Evolutionary conservation across 2,888 invertebrate species (phyloP), one percentile per base, ranked within the genome.

Genomic region (Kuschelorhynchus macadamiae): DNA sequence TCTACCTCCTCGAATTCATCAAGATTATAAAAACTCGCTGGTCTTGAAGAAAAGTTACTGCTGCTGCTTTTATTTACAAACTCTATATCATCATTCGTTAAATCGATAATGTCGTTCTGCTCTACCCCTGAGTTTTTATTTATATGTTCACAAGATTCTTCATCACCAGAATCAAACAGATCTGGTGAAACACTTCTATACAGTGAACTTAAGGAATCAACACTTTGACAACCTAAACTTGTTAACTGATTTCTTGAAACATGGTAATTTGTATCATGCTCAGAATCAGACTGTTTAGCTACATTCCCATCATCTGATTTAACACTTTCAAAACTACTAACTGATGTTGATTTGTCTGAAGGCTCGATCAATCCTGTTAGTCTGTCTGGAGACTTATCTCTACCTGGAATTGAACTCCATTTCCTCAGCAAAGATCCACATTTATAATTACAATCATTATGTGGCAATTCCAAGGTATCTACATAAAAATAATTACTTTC

Each of bases 391-490:
- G 89, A 88, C 9, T 77, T 74, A 50, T 89, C 89, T 63, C 91
- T 84, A 0, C 91, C 91, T 2, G 88, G 88, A 75, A 91, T 91
- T 47, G 83, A 76, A 18, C 83, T 79, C 89, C 90, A 91, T 76
- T 88, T 85, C 80, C 85, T 88, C n/a, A 91, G 78, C 57, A 90
- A 81, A 77, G 82, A 81, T 17, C 88, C 86, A 33, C 83, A 80
- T 72, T 81, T 83, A 44, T 78, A 76, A 44, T 55, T 74, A 44
- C 78, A 76, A 44, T 55, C 74, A 32, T 82, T 81, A 49, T 83
- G 83, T 67, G 86, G 83, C 44, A 90, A 67, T 59, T 77, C 73
- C 25, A 82, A 71, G 21, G 56, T 18, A 50, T 75, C 59, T 33
- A 76, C 70, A 49, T 72, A 71, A 63, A 74, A 72, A 14, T 17